These are phyloP conservation scores for Cryptotis parvus DNA, from an alignment of 2,113 vertebrate genomes.

Conservation along the genomic window DNA sequence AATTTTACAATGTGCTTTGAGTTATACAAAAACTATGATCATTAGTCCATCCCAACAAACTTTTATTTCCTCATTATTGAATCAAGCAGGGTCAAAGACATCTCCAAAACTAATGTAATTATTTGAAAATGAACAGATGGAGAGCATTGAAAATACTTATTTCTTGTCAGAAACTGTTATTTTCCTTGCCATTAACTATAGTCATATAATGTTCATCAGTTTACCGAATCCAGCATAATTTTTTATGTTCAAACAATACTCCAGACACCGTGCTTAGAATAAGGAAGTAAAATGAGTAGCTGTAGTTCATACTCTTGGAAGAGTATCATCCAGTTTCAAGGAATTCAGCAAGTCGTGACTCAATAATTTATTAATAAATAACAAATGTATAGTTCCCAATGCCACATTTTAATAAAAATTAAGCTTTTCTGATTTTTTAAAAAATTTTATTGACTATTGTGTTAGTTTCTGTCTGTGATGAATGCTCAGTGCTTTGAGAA, in stretches of 20 bases:
- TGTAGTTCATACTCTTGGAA: background rate
- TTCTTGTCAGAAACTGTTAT: background rate
- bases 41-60: background rate
- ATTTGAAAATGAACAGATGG: background rate
- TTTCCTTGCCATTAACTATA: background rate
- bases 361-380: background rate
- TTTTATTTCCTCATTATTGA: slow-evolving; percentile 21
- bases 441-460: too few relatives aligned
- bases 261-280: background rate
- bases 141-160: background rate
- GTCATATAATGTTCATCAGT: background rate
- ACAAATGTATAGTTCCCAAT: background rate
- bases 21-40: background rate
- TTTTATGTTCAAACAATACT: background rate
- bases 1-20: background rate
- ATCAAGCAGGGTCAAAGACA: background rate
- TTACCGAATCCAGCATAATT: background rate
- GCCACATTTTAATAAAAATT: background rate
- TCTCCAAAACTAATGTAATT: slow-evolving; percentile 5
- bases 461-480: background rate
- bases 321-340: background rate
- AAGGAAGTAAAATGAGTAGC: slow-evolving; percentile 21
- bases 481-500: background rate
- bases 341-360: background rate
- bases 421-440: too few relatives aligned